Base-by-base conservation (phyloP, 2,113 vertebrate species). In the human (Homo sapiens) region DNA sequence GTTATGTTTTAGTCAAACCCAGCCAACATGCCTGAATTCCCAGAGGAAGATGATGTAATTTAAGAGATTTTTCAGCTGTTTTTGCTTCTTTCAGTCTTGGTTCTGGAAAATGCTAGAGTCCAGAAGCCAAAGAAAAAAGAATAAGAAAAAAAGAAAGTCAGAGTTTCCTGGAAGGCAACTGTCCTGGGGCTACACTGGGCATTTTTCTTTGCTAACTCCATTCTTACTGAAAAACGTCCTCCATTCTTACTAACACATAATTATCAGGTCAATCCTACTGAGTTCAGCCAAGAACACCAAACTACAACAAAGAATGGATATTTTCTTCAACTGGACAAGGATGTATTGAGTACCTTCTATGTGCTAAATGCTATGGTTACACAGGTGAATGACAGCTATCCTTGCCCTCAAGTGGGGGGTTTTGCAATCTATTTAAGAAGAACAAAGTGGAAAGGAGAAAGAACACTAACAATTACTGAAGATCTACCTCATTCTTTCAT, bases 1-100 rank as follows among this genome's bases (percentile, higher is more conserved):
- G 2, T 72, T 78, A 45, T 17, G 73, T 79, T 38, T 76, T 3
- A 10, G 38, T 86, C 50, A 70, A 40, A 70, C 4, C 35, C 23
- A 50, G 14, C 68, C 30, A 88, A 55, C 76, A 55, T 64, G 57
- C 57, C 61, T 96, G 25, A 57, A 70, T 25, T 85, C 85, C 89
- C 76, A 73, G 72, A 94, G 89, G 35, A 7, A n/a, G 68, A 72
- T 78, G 85, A 94, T n/a, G 55, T 52, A 32, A 85, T 64, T 38
- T 78, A 89, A 79, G 10, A 76, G 38, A 23, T 83, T 96, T 95
- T 76, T 85, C 78, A 97, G 88, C 81, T 89, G 57, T 57, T 59
- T 89, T 43, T 66, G 27, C 27, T 97, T 64, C 57, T 16, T 92
- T 85, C 20, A 70, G 38, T 35, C 1, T 68, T 76, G 7, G 5